A percentile compares a stretch with the other conserved stretches of the same genome.
Conservation (phyloP, 2,888 invertebrate genomes). For the Noctua comes region DNA sequence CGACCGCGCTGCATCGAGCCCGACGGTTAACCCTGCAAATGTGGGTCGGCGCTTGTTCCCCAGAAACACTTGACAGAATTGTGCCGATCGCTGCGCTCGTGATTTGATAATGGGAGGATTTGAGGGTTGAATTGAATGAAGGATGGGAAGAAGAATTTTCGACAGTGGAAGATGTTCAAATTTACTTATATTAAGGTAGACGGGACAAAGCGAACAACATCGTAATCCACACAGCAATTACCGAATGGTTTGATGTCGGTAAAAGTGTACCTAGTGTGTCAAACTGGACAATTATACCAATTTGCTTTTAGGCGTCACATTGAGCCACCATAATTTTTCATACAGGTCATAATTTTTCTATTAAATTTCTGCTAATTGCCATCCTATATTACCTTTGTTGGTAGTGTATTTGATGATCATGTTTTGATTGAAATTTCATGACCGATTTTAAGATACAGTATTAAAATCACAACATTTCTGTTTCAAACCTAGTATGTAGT, state of each 20-base stretch:
- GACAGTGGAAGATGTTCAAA: neutral
- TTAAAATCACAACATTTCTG: neutral
- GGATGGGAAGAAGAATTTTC: neutral
- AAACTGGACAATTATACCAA: neutral
- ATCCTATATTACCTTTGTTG: neutral
- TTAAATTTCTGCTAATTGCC: neutral
- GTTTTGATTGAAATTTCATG: neutral
- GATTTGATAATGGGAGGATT: slow-evolving; percentile 47
- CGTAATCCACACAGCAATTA: neutral
- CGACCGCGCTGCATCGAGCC: slow-evolving; percentile 82
- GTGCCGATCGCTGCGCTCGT: slow-evolving; percentile 46
- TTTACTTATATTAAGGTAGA: neutral
- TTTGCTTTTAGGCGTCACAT: neutral
- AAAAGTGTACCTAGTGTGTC: neutral
- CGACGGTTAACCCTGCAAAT: slow-evolving; percentile 75
- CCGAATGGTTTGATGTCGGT: too few relatives aligned
- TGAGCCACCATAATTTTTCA: too few relatives aligned
- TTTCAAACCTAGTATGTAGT: too few relatives aligned
- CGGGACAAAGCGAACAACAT: neutral
- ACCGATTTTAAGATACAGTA: neutral
- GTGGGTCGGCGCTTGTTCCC: slow-evolving; percentile 64
- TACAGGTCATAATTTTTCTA: too few relatives aligned
- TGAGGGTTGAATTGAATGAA: slow-evolving; percentile 1
- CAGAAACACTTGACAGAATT: slow-evolving; percentile 66
- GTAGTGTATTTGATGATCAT: neutral